Evolutionary conservation across 2,797 vertebrate species (phyloP).

Genomic region (Tenualosa ilisha): DNA sequence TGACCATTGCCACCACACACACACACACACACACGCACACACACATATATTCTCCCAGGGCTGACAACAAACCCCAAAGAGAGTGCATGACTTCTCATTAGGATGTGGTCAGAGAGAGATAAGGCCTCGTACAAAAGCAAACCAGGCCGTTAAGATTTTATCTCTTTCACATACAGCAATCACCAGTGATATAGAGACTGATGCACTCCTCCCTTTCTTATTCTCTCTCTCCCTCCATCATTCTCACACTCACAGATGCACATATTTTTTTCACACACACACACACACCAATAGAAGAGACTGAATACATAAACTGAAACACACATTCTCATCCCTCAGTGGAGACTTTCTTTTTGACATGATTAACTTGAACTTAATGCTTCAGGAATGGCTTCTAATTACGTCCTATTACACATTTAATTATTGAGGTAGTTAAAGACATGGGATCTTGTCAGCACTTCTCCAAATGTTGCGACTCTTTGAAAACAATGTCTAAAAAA

Average conservation of each 20-base stretch:
- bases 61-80: neutral
- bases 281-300: neutral
- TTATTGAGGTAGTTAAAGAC: neutral
- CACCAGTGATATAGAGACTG: neutral
- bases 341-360: neutral
- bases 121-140: neutral
- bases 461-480: neutral
- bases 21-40: neutral
- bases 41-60: neutral
- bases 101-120: neutral
- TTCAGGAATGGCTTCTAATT: neutral
- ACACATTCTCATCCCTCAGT: neutral
- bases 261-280: neutral
- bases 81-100: conserved; percentile 17
- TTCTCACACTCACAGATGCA: neutral
- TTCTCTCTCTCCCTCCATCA: neutral
- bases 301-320: neutral
- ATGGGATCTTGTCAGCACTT: neutral
- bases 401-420: neutral
- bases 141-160: neutral
- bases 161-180: neutral
- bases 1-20: neutral
- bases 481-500: neutral
- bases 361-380: neutral
- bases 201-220: neutral